Evolutionary conservation across 2,888 invertebrate species (phyloP).

Genomic region (Timema cristinae): DNA sequence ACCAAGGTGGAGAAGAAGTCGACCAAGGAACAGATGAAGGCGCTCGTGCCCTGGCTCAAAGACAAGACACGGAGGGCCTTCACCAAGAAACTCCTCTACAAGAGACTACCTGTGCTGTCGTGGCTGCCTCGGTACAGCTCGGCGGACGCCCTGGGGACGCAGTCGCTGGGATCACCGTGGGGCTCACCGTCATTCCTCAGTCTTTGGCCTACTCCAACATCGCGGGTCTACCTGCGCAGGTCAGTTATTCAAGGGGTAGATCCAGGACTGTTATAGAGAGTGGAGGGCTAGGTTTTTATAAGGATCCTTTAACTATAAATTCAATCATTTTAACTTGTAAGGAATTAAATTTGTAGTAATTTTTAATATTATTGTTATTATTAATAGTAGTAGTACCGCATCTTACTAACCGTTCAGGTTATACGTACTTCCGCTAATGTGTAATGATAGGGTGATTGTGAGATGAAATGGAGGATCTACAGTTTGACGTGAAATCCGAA

Average conservation of each 20-base stretch:
- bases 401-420: no score
- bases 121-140: conserved; percentile 77
- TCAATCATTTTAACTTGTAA: no score
- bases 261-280: no score
- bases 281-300: no score
- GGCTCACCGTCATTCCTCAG: conserved; percentile 86
- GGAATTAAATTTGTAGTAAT: no score
- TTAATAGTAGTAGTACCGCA: no score
- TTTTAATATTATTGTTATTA: no score
- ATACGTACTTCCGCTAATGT: no score
- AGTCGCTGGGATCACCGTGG: conserved; percentile 88
- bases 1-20: conserved; percentile 41
- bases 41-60: conserved; percentile 45
- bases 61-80: conserved; percentile 50
- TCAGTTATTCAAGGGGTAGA: conserved; percentile 38
- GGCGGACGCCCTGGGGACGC: conserved; percentile 73
- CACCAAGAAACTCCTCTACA: conserved; percentile 67
- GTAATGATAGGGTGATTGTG: no score
- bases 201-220: conserved; percentile 77
- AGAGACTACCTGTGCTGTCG: conserved; percentile 65
- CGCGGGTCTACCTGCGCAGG: conserved; percentile 69
- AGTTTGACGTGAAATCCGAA: no score
- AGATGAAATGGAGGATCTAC: no score
- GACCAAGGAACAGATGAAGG: conserved; percentile 39
- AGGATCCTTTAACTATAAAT: no score